Percentiles rank a stretch among this genome's conserved stretches.
Evolutionary conservation across 2,113 vertebrate genomes (phyloP).

Genomic region (Planiliza haematocheilus): DNA sequence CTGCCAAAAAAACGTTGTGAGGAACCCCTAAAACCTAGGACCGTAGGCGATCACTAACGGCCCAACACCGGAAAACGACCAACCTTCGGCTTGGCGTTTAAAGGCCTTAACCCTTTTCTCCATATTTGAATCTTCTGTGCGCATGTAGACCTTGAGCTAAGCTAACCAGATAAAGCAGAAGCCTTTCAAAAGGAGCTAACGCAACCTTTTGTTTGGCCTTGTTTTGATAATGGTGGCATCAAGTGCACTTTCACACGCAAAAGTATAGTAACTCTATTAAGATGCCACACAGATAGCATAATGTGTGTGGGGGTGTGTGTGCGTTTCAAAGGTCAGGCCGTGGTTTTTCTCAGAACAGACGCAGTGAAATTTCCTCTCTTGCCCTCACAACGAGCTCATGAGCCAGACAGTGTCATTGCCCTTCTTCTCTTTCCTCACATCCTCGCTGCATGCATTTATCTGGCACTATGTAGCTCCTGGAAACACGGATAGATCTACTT

Average conservation of each 20-base stretch:
- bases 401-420: neutral
- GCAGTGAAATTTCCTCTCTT: constrained; percentile 15
- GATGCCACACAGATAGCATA: neutral
- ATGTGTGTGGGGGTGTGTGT: constrained; percentile 2
- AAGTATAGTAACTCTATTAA: neutral
- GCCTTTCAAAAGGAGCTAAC: constrained; percentile 14
- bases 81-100: too few species aligned
- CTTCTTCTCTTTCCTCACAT: constrained; percentile 25
- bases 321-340: constrained; percentile 12
- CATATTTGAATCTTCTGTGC: neutral
- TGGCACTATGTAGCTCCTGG: neutral
- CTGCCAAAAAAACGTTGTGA: too few species aligned
- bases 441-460: neutral
- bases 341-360: constrained; percentile 45
- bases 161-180: constrained; percentile 44
- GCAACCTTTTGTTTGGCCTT: constrained; percentile 30
- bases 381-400: neutral
- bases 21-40: too few species aligned
- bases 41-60: too few species aligned
- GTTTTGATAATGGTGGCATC: constrained; percentile 31
- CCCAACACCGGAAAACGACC: too few species aligned
- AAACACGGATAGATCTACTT: neutral
- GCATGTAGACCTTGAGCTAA: neutral
- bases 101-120: neutral
- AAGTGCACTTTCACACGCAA: neutral